Base-by-base conservation (phyloP, 2,888 invertebrate genomes). In the Cylloceria caligata region DNA sequence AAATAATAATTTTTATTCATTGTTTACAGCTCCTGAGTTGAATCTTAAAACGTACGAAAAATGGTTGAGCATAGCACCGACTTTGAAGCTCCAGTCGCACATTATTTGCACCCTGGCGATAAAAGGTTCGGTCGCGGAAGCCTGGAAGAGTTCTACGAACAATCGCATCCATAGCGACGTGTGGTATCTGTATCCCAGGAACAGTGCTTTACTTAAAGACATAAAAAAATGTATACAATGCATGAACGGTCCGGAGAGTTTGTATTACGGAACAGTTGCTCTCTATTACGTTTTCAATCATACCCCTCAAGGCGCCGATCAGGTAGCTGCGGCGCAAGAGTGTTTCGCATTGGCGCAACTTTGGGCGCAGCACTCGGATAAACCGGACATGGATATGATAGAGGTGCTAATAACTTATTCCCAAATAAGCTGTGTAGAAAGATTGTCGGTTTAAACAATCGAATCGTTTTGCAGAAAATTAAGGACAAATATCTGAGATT, bases 61-160 rank as follows among this genome's bases (percentile, higher is more conserved):
- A 67, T 94, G 94, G 94, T 92, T 94, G 83, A 86, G 90, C 30
- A 91, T 93, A 11, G 90, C 93, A 13, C 87, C 90, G 19, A 86
- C 93, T 13, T 86, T 94, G 24, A 89, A 92, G 83, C 87, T 94
- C 52, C 93, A 92, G 49, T 89, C 90, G 30, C 91, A 94, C 81
- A 90, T 93, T 45, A 93, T 94, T 85, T 94, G 94, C 82, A 91
- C 92, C 2, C 91, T 93, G 62, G 93, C 93, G 11, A 93, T 94
- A 21, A 93, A 93, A 84, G 93, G 93, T 81, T 90, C 93, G 81
- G 93, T 93, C 74, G 88, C 81, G 4, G 86, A 84, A 67, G 85
- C 86, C 13, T 89, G 90, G 88, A 85, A 80, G 34, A 82, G 75
- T 65, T 57, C 67, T 9, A 6, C 47, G 7, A 76, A 81, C 11